Percentiles rank a stretch among this genome's conserved stretches.
Conservation (phyloP, 2,888 invertebrate genomes). For the Corythucha ciliata region DNA sequence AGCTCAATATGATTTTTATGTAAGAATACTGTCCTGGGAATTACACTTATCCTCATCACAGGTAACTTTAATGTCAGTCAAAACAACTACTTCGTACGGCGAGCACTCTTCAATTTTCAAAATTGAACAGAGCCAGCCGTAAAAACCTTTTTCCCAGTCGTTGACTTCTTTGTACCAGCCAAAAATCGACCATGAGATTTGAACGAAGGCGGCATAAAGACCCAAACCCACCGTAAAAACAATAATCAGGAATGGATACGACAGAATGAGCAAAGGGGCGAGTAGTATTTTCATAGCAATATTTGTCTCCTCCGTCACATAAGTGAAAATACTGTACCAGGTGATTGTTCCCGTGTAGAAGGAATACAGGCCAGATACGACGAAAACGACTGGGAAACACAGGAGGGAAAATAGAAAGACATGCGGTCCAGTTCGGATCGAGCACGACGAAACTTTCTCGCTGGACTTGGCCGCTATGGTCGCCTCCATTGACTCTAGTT, state of each 20-base stretch:
- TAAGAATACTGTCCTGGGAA: constrained; percentile 30
- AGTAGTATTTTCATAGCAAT: constrained; percentile 53
- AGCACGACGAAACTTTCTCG: constrained; percentile 47
- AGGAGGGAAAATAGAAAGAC: constrained; percentile 54
- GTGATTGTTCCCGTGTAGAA: constrained; percentile 66
- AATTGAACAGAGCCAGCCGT: constrained; percentile 62
- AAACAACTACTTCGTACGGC: constrained; percentile 61
- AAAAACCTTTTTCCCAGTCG: constrained; percentile 70
- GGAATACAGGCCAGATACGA: constrained; percentile 55
- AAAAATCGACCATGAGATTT: constrained; percentile 57
- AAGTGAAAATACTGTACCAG: constrained; percentile 66
- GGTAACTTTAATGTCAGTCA: constrained; percentile 45
- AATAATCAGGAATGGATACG: constrained; percentile 60
- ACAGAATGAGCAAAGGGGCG: constrained; percentile 57
- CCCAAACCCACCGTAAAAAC: constrained; percentile 56
- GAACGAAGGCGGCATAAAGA: constrained; percentile 56
- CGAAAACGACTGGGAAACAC: constrained; percentile 56
- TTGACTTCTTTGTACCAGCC: constrained; percentile 62
- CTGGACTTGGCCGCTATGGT: constrained; percentile 51
- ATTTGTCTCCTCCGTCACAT: constrained; percentile 57
- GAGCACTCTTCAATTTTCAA: constrained; percentile 61
- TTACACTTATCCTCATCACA: constrained; percentile 26
- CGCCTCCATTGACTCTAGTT: constrained; percentile 58
- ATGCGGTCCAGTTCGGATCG: constrained; percentile 53
- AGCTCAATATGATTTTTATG: constrained; percentile 16